These are phyloP conservation scores for Nematopogon swammerdamellus DNA, from an alignment of 2,888 invertebrate genomes.

Conservation along the genomic window DNA sequence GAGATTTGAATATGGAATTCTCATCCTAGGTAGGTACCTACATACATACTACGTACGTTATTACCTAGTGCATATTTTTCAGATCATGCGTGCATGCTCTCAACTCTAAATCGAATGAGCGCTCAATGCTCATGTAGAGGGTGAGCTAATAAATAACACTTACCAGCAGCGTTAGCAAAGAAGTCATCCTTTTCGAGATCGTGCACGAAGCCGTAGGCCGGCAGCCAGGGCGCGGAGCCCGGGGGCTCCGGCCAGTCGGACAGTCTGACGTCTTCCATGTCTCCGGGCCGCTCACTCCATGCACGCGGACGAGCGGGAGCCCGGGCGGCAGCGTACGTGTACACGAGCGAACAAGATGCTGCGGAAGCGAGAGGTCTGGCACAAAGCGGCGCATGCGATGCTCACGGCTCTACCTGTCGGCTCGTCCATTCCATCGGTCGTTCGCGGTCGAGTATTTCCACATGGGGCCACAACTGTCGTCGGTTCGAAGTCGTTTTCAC, in stretches of 20 bases:
- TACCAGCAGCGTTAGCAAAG: constrained; percentile 57
- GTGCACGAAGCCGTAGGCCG: constrained; percentile 74
- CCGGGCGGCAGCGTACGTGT: too few species aligned
- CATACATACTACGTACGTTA: too few species aligned
- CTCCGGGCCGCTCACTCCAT: constrained; percentile 16
- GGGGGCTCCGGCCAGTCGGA: constrained; percentile 67
- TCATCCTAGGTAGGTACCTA: too few species aligned
- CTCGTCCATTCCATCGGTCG: neutral
- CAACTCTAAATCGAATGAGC: too few species aligned
- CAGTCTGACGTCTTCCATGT: constrained; percentile 62
- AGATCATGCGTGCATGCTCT: too few species aligned
- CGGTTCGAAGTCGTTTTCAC: neutral
- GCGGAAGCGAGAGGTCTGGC: neutral
- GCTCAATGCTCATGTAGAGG: too few species aligned
- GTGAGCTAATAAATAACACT: too few species aligned
- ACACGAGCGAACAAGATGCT: neutral
- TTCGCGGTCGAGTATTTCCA: neutral
- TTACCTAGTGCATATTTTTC: too few species aligned
- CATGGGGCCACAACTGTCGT: neutral
- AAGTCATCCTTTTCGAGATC: constrained; percentile 65
- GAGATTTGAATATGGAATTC: too few species aligned
- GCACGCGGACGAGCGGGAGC: neutral
- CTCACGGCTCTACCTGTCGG: neutral
- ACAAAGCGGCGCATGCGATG: neutral
- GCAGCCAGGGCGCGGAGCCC: constrained; percentile 74